phyloP scores from a whole-genome alignment of 2,113 vertebrate genomes.

The Ciconia stormi region DNA sequence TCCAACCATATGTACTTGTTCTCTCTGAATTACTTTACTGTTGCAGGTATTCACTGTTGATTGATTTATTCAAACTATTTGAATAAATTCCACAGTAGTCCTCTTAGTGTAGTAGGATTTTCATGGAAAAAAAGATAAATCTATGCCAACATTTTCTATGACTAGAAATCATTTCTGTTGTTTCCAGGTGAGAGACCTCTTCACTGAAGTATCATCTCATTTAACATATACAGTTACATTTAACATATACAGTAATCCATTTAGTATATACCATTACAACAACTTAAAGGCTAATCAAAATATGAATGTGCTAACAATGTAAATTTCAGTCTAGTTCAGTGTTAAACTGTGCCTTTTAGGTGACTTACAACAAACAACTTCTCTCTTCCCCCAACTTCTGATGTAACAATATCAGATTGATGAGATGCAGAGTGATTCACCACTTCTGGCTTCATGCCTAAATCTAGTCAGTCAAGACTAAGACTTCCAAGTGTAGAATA shows the following conservation, averaged over 20 bases:
- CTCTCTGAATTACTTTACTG: neutral
- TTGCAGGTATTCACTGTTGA: neutral
- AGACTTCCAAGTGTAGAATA: conserved; percentile 35
- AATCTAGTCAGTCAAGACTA: conserved; percentile 53
- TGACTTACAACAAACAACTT: neutral
- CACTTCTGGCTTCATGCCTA: conserved; percentile 9
- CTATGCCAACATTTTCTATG: neutral
- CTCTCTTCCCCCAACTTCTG: neutral
- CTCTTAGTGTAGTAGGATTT: neutral
- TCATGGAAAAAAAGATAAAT: neutral
- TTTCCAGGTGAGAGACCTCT: neutral
- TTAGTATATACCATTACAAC: neutral
- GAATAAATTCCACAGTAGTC: neutral
- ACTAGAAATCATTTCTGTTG: neutral
- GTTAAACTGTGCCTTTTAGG: neutral
- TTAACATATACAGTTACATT: neutral
- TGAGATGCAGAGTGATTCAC: conserved; percentile 16
- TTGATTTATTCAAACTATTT: neutral
- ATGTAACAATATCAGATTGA: neutral
- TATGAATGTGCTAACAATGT: neutral
- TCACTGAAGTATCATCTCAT: neutral
- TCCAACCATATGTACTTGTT: neutral
- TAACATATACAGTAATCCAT: neutral
- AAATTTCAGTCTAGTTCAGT: neutral
- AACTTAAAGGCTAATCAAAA: neutral